A percentile compares a stretch with the other conserved stretches of the same genome.
Conservation (phyloP, 2,888 invertebrate species). For the Mycogona germanica region DNA sequence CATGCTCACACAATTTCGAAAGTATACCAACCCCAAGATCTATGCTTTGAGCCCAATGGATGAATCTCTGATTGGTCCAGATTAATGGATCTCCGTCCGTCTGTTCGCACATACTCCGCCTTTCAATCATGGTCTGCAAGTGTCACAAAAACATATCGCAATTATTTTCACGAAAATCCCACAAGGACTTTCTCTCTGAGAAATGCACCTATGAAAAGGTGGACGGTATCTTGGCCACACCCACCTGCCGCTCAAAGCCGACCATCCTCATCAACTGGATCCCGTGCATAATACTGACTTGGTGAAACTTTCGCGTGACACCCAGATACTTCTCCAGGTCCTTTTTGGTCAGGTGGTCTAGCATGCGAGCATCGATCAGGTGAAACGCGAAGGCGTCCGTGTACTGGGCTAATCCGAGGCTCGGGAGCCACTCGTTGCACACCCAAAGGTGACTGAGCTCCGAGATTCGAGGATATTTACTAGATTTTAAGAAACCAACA, state of each 20-base stretch:
- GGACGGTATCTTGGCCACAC: neutral
- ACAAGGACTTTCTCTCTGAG: neutral
- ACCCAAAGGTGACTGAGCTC: conserved; percentile 88
- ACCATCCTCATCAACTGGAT: conserved; percentile 82
- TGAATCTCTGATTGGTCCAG: conserved; percentile 90
- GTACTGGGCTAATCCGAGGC: conserved; percentile 80
- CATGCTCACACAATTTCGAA: neutral
- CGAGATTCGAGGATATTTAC: conserved; percentile 68
- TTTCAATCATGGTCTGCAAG: conserved; percentile 61
- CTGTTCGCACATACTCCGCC: conserved; percentile 76
- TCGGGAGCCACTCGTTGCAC: conserved; percentile 82
- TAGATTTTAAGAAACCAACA: too few relatives aligned
- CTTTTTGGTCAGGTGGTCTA: conserved; percentile 85
- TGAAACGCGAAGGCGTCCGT: conserved; percentile 76
- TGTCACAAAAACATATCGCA: neutral
- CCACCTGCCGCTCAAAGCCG: conserved; percentile 58
- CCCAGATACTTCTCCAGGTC: conserved; percentile 87
- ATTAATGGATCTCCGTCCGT: conserved; percentile 83
- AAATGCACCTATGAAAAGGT: neutral
- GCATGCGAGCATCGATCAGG: conserved; percentile 83
- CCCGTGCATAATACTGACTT: conserved; percentile 85
- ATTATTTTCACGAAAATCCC: neutral
- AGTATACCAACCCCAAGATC: conserved; percentile 50
- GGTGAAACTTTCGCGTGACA: conserved; percentile 86
- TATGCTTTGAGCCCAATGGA: conserved; percentile 86